phyloP scores from a whole-genome alignment of 2,797 vertebrate genomes.

The Brachymystax lenok region DNA sequence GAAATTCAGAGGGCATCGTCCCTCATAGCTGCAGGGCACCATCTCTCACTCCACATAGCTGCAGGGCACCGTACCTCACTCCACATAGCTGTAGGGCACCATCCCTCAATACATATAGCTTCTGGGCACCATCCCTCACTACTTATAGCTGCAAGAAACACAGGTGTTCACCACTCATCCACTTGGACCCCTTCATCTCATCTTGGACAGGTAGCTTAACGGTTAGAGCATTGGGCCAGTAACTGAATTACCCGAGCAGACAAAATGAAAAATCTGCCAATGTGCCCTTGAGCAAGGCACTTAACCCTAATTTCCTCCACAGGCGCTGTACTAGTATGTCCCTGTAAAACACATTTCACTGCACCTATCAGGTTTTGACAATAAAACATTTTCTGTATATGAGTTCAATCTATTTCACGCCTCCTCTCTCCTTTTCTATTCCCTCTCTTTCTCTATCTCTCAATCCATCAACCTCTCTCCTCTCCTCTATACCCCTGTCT shows the following conservation, averaged over 20 bases:
- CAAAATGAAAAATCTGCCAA: no score
- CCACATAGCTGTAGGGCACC: no score
- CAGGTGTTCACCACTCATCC: background rate
- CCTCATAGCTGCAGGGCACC: background rate
- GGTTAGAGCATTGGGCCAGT: no score
- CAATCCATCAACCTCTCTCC: background rate
- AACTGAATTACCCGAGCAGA: no score
- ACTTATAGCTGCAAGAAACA: background rate
- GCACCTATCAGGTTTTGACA: no score
- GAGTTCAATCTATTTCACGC: background rate
- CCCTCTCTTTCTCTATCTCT: conserved; percentile 4
- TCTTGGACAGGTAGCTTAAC: background rate
- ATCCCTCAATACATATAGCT: background rate
- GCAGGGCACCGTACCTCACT: no score
- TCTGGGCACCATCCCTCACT: background rate
- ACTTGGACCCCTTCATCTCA: background rate
- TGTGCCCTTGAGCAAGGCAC: no score
- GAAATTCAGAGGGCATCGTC: background rate
- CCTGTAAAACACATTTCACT: no score
- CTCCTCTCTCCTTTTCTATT: conserved; percentile 5
- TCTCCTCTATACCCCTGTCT: background rate
- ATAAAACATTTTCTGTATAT: no score
- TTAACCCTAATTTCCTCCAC: no score
- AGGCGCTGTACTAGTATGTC: no score
- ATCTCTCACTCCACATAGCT: background rate